Percentiles rank a stretch among this genome's conserved stretches.
Conservation (phyloP, 2,797 vertebrate genomes). For the Gastrophryne carolinensis region DNA sequence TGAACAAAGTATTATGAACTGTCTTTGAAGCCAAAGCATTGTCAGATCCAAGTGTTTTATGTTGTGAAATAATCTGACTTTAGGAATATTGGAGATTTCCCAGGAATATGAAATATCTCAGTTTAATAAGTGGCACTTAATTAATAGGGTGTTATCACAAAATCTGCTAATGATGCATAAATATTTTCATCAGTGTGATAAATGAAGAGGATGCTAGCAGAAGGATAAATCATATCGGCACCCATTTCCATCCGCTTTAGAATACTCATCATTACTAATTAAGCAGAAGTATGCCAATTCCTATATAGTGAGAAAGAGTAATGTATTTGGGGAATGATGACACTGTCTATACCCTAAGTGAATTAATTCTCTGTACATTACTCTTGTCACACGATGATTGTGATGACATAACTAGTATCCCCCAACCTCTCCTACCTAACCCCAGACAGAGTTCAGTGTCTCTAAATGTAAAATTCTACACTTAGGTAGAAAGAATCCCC, state of each 20-base stretch:
- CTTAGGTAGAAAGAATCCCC: too few relatives aligned
- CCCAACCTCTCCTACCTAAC: too few relatives aligned
- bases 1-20: conserved; percentile 8
- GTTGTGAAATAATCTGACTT: not conserved
- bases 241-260: not conserved
- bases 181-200: not conserved
- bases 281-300: too few relatives aligned
- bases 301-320: too few relatives aligned
- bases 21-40: conserved; percentile 6
- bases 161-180: not conserved
- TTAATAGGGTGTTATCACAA: not conserved
- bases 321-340: too few relatives aligned
- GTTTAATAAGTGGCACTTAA: not conserved
- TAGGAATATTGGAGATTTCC: not conserved
- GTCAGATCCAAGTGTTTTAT: conserved; percentile 18
- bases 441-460: too few relatives aligned
- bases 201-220: not conserved
- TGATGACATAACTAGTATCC: too few relatives aligned
- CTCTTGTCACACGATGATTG: too few relatives aligned
- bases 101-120: not conserved
- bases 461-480: too few relatives aligned
- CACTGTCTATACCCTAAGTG: too few relatives aligned
- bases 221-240: not conserved
- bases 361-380: too few relatives aligned
- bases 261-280: too few relatives aligned